Base-by-base conservation (phyloP, 2,888 invertebrate species). In the Ophioninae sp. region DNA sequence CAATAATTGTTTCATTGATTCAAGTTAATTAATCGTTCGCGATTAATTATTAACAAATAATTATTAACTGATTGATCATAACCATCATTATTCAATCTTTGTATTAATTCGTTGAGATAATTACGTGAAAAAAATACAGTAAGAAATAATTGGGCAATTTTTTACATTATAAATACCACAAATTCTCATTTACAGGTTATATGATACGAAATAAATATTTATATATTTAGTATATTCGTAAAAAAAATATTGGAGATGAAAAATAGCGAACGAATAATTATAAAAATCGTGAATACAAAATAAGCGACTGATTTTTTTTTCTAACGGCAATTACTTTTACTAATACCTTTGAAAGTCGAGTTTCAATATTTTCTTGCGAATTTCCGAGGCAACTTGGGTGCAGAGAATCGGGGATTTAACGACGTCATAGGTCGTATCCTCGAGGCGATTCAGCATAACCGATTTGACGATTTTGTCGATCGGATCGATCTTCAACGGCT, bases 301-400 rank as follows among this genome's bases (percentile, higher is more conserved):
- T 62, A 23, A 62, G 17, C 6, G 2, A 7, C n/a, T 59, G 20
- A 39, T 37, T 17, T 8, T 17, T 64, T 37, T 30, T n/a, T n/a
- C 30, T n/a, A n/a, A 39, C 7, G 17, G 17, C 39, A 30, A 37
- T 65, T 13, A 39, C 13, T 39, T 17, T 17, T 39, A 21, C 20
- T 67, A 65, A 17, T 89, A 94, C 96, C 96, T 95, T 91, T 96
- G 96, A 91, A 94, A 96, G 84, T 95, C 94, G 89, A 95, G 94
- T 90, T 94, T 95, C 91, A 95, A 95, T 20, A 96, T 94, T 84
- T 94, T 94, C 44, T 93, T 93, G 50, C 95, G 94, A 83, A 96
- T 95, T 67, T 94, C 94, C 83, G 94, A 94, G 0, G 95, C 94
- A 83, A 96, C 93, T 87, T 93, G 93, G 87, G 93, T 94, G 7